Evolutionary conservation across 2,888 invertebrate species (phyloP).

Genomic region (Chloromyia formosa): DNA sequence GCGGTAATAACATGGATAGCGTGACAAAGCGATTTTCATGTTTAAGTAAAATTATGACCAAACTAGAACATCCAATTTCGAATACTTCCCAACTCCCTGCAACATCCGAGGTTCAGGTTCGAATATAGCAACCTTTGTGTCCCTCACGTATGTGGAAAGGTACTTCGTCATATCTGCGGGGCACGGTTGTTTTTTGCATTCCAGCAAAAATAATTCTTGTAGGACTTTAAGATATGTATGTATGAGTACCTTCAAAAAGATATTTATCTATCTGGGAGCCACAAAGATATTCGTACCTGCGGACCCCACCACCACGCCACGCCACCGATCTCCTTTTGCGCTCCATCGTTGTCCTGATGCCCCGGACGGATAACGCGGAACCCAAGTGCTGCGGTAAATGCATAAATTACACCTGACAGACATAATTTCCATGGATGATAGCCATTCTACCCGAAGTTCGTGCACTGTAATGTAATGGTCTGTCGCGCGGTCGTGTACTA

Average conservation of each 20-base stretch:
- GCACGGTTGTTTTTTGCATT: slow-evolving; percentile 22
- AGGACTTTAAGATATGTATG: neutral
- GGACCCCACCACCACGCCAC: neutral
- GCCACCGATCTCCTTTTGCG: too few species aligned
- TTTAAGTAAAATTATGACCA: slow-evolving; percentile 36
- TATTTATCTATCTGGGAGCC: slow-evolving; percentile 22
- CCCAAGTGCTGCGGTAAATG: slow-evolving; percentile 36
- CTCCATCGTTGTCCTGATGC: neutral
- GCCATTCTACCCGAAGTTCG: slow-evolving; percentile 39
- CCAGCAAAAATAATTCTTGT: slow-evolving; percentile 1
- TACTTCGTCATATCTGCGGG: neutral
- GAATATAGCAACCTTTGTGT: neutral
- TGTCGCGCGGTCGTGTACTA: slow-evolving; percentile 37
- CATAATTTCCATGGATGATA: slow-evolving; percentile 42
- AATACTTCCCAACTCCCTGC: neutral
- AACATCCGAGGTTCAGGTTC: neutral
- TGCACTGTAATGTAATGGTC: slow-evolving; percentile 36
- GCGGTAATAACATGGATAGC: slow-evolving; percentile 35
- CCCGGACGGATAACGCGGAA: slow-evolving; percentile 12
- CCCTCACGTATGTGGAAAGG: neutral
- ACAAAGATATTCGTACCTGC: slow-evolving; percentile 13
- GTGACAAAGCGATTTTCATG: slow-evolving; percentile 42
- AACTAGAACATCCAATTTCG: slow-evolving; percentile 9
- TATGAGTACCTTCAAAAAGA: neutral
- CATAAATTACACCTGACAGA: slow-evolving; percentile 43